A percentile compares a stretch with the other conserved stretches of the same genome.
Evolutionary conservation across 2,113 vertebrate genomes (phyloP).

Genomic region (Dissostichus mawsoni): DNA sequence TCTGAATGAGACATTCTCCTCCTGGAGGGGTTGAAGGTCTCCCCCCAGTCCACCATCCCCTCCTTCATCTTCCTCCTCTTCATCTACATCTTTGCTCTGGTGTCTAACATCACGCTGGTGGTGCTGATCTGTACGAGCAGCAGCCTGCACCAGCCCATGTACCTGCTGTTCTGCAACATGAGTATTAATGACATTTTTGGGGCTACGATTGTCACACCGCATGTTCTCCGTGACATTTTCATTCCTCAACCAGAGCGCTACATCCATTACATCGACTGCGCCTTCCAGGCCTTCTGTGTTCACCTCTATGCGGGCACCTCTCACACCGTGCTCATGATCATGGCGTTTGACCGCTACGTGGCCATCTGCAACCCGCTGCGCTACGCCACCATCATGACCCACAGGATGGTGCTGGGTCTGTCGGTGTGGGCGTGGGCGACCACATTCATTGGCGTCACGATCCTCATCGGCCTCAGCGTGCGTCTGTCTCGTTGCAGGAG

Average conservation of each 20-base stretch:
- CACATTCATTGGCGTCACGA: background rate
- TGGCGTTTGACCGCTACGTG: conserved; percentile 80
- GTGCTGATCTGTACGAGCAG: conserved; percentile 49
- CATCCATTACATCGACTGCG: conserved; percentile 67
- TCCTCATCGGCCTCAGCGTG: conserved; percentile 53
- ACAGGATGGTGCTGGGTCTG: conserved; percentile 60
- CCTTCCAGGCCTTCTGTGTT: conserved; percentile 69
- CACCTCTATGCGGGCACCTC: conserved; percentile 46
- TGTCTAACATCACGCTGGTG: conserved; percentile 65
- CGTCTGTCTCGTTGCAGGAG: conserved; percentile 67
- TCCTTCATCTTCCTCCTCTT: conserved; percentile 65
- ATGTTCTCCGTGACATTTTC: conserved; percentile 52
- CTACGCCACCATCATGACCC: conserved; percentile 71
- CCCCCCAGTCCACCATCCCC: background rate
- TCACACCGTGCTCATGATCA: conserved; percentile 75
- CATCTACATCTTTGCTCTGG: conserved; percentile 63
- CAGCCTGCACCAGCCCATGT: conserved; percentile 80
- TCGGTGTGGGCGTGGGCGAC: conserved; percentile 57
- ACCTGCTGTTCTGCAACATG: conserved; percentile 80
- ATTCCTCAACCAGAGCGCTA: background rate
- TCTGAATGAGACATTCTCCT: conserved; percentile 20
- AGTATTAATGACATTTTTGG: conserved; percentile 69
- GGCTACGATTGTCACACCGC: conserved; percentile 42
- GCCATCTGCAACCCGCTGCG: conserved; percentile 74
- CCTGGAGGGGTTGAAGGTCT: conserved; percentile 70